Percentiles rank a stretch among this genome's conserved stretches.
These are phyloP conservation scores for Bemisia tabaci DNA, from an alignment of 1,140 invertebrate genomes.

Conservation along the genomic window DNA sequence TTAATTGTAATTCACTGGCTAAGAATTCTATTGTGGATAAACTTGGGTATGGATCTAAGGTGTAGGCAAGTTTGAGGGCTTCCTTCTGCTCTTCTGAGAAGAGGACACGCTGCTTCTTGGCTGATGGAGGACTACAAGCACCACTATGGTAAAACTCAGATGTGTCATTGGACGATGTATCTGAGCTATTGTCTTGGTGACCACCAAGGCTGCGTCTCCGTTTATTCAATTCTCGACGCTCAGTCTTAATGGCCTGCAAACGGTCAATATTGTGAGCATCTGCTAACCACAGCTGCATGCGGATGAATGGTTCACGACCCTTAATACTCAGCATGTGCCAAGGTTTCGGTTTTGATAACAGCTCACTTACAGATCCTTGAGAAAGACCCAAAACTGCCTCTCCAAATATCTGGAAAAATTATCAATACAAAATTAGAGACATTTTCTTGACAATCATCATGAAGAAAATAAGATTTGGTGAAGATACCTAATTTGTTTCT, in stretches of 20 bases:
- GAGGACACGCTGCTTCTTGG: conserved; percentile 79
- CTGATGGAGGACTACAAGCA: conserved; percentile 44
- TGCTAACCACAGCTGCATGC: conserved; percentile 94
- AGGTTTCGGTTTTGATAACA: conserved; percentile 94
- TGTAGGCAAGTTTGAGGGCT: conserved; percentile 81
- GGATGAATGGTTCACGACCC: conserved; percentile 91
- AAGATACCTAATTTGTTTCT: too few species aligned
- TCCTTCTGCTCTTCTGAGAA: conserved; percentile 99
- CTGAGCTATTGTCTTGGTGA: conserved; percentile 59
- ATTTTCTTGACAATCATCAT: neutral
- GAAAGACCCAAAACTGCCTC: conserved; percentile 91
- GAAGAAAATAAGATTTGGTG: too few species aligned
- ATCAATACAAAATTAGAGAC: neutral
- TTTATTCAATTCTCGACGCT: conserved; percentile 78
- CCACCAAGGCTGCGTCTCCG: conserved; percentile 42
- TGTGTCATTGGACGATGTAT: conserved; percentile 75
- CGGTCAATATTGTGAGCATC: conserved; percentile 87
- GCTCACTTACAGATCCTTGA: conserved; percentile 92
- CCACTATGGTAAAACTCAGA: conserved; percentile 77
- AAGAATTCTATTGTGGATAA: conserved; percentile 90
- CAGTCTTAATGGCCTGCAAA: conserved; percentile 73
- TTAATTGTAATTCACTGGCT: conserved; percentile 78
- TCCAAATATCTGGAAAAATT: conserved; percentile 64
- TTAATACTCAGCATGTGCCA: conserved; percentile 99
- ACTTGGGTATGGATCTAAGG: conserved; percentile 91